Evolutionary conservation across 2,888 invertebrate genomes (phyloP), one percentile per base, ranked within the genome.

Genomic region (Xylophagus ater): DNA sequence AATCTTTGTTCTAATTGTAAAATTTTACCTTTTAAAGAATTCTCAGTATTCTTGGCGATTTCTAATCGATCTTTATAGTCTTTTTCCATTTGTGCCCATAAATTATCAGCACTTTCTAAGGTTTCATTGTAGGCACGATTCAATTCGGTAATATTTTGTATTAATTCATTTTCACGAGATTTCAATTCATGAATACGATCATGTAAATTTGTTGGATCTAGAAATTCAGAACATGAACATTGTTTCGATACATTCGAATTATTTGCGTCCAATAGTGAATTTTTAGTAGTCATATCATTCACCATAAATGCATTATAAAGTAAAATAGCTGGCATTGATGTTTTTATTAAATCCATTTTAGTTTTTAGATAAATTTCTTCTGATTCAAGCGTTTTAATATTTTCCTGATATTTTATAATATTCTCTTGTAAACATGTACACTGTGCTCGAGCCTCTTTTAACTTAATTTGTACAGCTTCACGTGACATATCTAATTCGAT

Each of bases 51-150:
- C 31, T 68, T 58, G 25, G 69, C 66, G 13, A 71, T 69, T 29
- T 70, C 60, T 23, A 78, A 71, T 49, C 69, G 72, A 50, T 67
- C 68, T 57, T 76, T 76, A 50, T 76, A 78, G 1, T 73, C 72
- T 7, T 70, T 69, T 53, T 76, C 78, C 68, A 78, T 70, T 51
- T 78, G 77, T 0, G 75, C 72, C 75, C 80, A 80, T 62, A 79
- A 72, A 42, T 78, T 75, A 45, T 81, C 81, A 0, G 80, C 79
- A 42, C 78, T 75, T 40, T 79, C 76, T 53, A 83, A 58, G 51
- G 80, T 80, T 53, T 78, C 76, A 51, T 79, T 68, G 52, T 81
- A 81, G 0, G 78, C 74, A 2, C 74, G 65, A 54, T 76, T 76
- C 43, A 81, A 63, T 23, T 73, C 72, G 32, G 74, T 67, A 44